Evolutionary conservation across 2,888 invertebrate species (phyloP), one percentile per base, ranked within the genome.

Genomic region (Eretmocerus hayati): DNA sequence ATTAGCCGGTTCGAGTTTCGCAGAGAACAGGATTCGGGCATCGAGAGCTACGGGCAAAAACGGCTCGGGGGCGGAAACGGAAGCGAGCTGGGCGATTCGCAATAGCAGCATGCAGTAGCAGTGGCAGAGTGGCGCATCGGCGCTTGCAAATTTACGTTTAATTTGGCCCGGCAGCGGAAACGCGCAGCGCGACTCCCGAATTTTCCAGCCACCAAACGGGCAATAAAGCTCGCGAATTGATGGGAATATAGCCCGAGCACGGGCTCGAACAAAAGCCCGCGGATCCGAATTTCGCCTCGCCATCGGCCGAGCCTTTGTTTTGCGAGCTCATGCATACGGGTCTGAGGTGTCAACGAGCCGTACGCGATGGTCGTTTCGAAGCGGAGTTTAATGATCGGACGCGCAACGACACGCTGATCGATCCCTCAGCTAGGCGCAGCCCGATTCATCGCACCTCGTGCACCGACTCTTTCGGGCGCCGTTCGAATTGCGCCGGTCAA

Each of bases 91-190:
- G 35, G 35, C 1, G 15, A 35, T 18, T 3, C 8, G n/a, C n/a
- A n/a, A n/a, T n/a, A n/a, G n/a, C n/a, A n/a, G n/a, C n/a, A n/a
- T n/a, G n/a, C n/a, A n/a, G n/a, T n/a, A n/a, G n/a, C n/a, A n/a
- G n/a, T n/a, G n/a, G n/a, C n/a, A n/a, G n/a, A 35, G 35, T 15
- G 3, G 11, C 26, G 26, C 26, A 11, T 26, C 26, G 26, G n/a
- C 26, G 44, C 32, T 52, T 51, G 57, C 55, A 63, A 63, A 65
- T 65, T 64, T 64, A 62, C 62, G 60, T 62, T 55, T 60, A 63
- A 63, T 65, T 65, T 60, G 54, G 60, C 44, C 56, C n/a, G 9
- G 57, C 56, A 57, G 53, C 59, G 58, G 57, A 60, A 62, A 48
- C 35, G 46, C 31, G 23, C 22, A 15, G 20, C 31, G 44, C 58